phyloP scores from a whole-genome alignment of 1,140 invertebrate species.

The Acyrthosiphon pisum region DNA sequence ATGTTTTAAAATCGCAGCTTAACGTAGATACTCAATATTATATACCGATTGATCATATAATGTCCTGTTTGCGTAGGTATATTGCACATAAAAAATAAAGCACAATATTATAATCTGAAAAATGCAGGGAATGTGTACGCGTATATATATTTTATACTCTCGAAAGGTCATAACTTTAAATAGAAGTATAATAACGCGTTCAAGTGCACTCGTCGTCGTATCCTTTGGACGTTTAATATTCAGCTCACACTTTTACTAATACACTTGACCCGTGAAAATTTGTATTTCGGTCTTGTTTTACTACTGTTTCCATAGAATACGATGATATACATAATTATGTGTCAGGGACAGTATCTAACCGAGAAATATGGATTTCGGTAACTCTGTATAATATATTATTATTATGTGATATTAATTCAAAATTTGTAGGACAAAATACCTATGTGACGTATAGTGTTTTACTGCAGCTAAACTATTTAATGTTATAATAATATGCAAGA shows the following conservation, averaged over 20 bases:
- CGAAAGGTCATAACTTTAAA: neutral
- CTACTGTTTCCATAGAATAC: constrained; percentile 11
- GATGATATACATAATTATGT: neutral
- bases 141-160: neutral
- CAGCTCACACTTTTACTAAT: neutral
- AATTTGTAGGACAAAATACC: neutral
- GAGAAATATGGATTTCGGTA: neutral
- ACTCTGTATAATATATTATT: neutral
- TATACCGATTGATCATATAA: neutral
- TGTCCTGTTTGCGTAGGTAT: neutral
- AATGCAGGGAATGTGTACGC: neutral
- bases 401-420: neutral
- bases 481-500: neutral
- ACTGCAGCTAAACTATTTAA: neutral
- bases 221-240: constrained; percentile 1
- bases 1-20: neutral
- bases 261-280: constrained; percentile 19
- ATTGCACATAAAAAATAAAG: neutral
- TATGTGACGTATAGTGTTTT: neutral
- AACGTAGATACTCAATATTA: neutral
- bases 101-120: neutral
- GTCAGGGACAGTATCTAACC: neutral
- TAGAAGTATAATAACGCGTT: constrained; percentile 13
- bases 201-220: neutral
- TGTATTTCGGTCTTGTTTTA: constrained; percentile 38